phyloP scores from a whole-genome alignment of 2,113 vertebrate genomes.

The Cyprinus carpio region DNA sequence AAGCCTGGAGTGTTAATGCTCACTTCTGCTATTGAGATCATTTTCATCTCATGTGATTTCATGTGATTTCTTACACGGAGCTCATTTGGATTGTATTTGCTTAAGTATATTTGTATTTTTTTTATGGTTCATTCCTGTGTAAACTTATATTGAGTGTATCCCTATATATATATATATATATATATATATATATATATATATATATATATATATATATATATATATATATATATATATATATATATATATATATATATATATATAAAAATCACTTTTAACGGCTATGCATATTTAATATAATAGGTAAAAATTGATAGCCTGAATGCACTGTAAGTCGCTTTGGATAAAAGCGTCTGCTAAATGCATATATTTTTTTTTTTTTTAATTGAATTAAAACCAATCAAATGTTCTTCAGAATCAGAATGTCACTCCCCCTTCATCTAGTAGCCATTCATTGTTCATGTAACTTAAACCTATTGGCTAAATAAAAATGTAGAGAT shows the following conservation, averaged over 20 bases:
- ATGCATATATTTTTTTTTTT: too few relatives aligned
- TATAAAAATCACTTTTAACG: not conserved
- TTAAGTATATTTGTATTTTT: not conserved
- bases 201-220: too few relatives aligned
- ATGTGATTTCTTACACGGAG: not conserved
- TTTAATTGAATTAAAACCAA: not conserved
- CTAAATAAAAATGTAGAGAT: not conserved
- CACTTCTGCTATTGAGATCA: not conserved
- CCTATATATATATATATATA: too few relatives aligned
- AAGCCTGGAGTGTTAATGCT: not conserved
- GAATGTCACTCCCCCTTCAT: not conserved
- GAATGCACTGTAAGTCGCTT: too few relatives aligned
- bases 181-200: too few relatives aligned
- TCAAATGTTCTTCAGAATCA: not conserved
- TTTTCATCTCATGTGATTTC: not conserved
- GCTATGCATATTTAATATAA: not conserved
- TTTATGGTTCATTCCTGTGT: not conserved
- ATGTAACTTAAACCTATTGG: not conserved
- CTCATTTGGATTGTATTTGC: not conserved
- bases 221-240: too few relatives aligned
- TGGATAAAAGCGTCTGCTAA: too few relatives aligned
- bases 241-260: too few relatives aligned
- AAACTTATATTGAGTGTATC: not conserved
- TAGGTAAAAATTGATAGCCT: too few relatives aligned
- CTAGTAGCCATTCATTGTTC: not conserved